Percentiles rank a stretch among this genome's conserved stretches.
These are phyloP conservation scores for Drosophila quinaria DNA, from an alignment of 2,888 invertebrate genomes.

Conservation along the genomic window DNA sequence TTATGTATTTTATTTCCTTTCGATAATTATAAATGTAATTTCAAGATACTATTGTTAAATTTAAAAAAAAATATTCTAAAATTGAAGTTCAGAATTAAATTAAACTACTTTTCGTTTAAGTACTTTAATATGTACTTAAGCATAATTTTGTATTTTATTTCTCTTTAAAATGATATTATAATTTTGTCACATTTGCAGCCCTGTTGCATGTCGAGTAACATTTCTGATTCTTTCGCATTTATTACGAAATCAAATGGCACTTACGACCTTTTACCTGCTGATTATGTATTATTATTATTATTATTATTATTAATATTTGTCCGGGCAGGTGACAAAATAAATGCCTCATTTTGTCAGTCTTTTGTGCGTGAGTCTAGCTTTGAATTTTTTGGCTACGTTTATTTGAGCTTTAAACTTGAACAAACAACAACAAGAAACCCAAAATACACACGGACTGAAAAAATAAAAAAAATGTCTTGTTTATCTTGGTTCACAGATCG, in stretches of 20 bases:
- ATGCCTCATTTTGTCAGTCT: conserved; percentile 63
- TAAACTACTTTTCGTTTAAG: no score
- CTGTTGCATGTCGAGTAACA: conserved; percentile 16
- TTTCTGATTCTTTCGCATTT: conserved; percentile 29
- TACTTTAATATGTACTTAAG: no score
- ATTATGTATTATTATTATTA: conserved; percentile 65
- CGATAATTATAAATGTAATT: background rate
- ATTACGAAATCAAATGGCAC: conserved; percentile 44
- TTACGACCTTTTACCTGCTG: conserved; percentile 51
- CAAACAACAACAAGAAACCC: conserved; percentile 68
- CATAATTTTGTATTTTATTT: background rate
- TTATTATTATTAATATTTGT: conserved; percentile 56
- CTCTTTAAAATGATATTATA: background rate
- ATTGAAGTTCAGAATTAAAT: no score
- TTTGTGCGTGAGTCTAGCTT: conserved; percentile 62
- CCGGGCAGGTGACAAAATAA: conserved; percentile 76
- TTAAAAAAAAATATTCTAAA: no score
- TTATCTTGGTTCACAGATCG: conserved; percentile 66
- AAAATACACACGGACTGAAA: conserved; percentile 52
- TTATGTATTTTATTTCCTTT: background rate
- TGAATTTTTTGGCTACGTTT: conserved; percentile 62
- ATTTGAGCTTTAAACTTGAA: conserved; percentile 65
- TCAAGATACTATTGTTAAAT: no score
- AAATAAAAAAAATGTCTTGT: conserved; percentile 41
- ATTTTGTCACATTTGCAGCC: background rate